Conservation (phyloP, 2,888 invertebrate species). For the Heteromurus nitidus region DNA sequence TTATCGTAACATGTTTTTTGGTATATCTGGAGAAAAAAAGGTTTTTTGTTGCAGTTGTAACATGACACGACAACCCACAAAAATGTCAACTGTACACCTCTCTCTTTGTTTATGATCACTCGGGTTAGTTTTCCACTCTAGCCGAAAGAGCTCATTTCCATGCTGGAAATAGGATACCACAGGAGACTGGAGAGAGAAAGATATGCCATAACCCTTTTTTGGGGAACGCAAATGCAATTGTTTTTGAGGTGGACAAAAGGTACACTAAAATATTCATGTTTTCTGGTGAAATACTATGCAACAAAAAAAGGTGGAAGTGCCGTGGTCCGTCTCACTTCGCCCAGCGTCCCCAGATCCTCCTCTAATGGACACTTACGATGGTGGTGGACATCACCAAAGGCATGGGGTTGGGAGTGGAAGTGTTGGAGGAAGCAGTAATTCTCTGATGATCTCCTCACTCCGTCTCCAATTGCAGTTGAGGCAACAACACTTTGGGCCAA, state of each 20-base stretch:
- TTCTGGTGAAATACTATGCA: too few species aligned
- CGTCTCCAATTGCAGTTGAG: conserved; percentile 64
- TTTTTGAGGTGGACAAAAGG: conserved; percentile 1
- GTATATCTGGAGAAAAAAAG: not conserved
- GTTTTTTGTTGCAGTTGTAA: not conserved
- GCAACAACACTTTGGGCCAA: conserved; percentile 64
- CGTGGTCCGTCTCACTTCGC: conserved; percentile 32
- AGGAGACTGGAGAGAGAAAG: too few species aligned
- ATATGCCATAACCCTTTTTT: too few species aligned
- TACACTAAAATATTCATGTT: conserved; percentile 1
- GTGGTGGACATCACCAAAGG: not conserved
- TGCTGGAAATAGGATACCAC: too few species aligned
- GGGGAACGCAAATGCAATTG: too few species aligned
- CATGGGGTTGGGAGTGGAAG: not conserved
- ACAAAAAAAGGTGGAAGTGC: conserved; percentile 48
- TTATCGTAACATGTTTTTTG: too few species aligned
- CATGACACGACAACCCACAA: not conserved
- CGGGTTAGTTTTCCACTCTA: too few species aligned
- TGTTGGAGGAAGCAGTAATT: not conserved
- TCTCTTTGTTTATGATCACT: conserved; percentile 43
- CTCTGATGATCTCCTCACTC: conserved; percentile 45
- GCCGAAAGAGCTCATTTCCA: not conserved
- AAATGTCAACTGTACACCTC: too few species aligned
- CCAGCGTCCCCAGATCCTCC: conserved; percentile 21
- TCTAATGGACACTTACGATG: not conserved